Evolutionary conservation across 2,797 vertebrate species (phyloP).

Genomic region (Chaetodon trifasciatus): DNA sequence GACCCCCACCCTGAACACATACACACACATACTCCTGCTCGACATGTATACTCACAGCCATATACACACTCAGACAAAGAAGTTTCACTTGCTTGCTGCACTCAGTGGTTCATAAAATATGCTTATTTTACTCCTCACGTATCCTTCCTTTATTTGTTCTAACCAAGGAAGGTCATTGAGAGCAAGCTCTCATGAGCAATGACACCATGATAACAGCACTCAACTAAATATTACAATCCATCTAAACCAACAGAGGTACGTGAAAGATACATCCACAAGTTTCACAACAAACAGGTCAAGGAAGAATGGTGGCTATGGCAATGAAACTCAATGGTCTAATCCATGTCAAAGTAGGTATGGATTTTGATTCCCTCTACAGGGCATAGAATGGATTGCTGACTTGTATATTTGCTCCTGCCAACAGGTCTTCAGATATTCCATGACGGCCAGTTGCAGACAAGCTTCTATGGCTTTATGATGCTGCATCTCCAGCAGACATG

Average conservation of each 20-base stretch:
- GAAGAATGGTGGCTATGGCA: not conserved
- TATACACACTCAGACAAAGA: slow-evolving; percentile 15
- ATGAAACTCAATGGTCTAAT: slow-evolving; percentile 45
- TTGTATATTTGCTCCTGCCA: slow-evolving; percentile 22
- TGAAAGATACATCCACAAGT: too few relatives aligned
- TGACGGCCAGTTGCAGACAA: slow-evolving; percentile 17
- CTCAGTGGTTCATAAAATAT: slow-evolving; percentile 58
- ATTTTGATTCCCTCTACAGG: slow-evolving; percentile 24
- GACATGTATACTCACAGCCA: slow-evolving; percentile 13
- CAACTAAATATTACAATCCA: too few relatives aligned
- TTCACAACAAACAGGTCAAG: not conserved
- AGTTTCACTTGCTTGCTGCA: slow-evolving; percentile 42
- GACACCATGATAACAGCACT: too few relatives aligned
- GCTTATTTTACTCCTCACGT: slow-evolving; percentile 71
- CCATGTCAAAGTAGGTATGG: slow-evolving; percentile 39
- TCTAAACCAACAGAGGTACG: too few relatives aligned
- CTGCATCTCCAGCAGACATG: slow-evolving; percentile 57
- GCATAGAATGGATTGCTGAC: slow-evolving; percentile 22
- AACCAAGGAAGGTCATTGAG: not conserved
- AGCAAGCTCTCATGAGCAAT: too few relatives aligned
- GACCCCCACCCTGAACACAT: slow-evolving; percentile 39
- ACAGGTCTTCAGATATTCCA: slow-evolving; percentile 50
- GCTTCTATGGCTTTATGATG: slow-evolving; percentile 39
- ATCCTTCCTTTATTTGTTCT: slow-evolving; percentile 9
- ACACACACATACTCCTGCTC: slow-evolving; percentile 26